Evolutionary conservation across 1,140 invertebrate genomes (phyloP).

Genomic region (Helicorthomorpha holstii): DNA sequence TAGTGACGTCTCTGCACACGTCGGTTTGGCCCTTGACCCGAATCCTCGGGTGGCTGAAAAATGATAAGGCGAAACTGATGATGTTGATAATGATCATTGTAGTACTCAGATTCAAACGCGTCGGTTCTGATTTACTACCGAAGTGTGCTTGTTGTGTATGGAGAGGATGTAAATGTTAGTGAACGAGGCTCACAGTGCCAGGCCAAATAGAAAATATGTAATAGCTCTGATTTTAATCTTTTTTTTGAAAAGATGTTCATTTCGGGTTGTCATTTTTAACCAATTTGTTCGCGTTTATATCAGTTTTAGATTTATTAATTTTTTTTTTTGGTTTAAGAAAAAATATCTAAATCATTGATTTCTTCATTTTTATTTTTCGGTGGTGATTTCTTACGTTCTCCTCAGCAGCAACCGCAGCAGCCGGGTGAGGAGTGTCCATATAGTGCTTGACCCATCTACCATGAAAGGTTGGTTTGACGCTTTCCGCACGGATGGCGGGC

Average conservation of each 20-base stretch:
- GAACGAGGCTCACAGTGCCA: neutral
- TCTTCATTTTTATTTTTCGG: neutral
- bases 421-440: neutral
- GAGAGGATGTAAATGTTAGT: neutral
- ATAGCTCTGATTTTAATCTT: neutral
- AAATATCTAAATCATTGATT: neutral
- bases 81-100: neutral
- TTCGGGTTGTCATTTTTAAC: no score
- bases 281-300: no score
- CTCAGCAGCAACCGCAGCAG: neutral
- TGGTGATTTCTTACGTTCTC: neutral
- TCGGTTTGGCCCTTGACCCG: conserved; percentile 1
- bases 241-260: no score
- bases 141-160: neutral
- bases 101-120: neutral
- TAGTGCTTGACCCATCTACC: neutral
- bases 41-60: neutral
- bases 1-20: neutral
- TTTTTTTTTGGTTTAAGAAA: neutral
- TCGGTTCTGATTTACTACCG: neutral
- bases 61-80: neutral
- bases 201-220: neutral
- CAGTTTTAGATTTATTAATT: no score
- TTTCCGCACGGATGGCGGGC: conserved; percentile 78
- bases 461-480: conserved; percentile 89